A percentile compares a stretch with the other conserved stretches of the same genome.
phyloP scores from a whole-genome alignment of 2,797 vertebrate species.

The Macropodus opercularis region DNA sequence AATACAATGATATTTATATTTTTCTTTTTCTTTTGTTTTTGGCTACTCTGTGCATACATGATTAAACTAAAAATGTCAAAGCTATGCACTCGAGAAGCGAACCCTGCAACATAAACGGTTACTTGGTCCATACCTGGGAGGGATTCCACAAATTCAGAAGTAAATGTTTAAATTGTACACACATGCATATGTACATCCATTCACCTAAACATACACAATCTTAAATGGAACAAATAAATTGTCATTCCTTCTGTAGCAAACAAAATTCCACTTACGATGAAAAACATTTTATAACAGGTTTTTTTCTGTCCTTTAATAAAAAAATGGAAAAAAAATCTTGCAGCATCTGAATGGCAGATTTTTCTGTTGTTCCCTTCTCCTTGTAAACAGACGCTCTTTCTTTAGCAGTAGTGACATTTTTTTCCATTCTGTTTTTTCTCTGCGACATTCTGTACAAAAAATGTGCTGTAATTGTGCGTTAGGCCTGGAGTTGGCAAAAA shows the following conservation, averaged over 20 bases:
- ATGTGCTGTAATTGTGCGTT: conserved; percentile 95
- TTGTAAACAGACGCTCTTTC: conserved; percentile 87
- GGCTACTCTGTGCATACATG: conserved; percentile 91
- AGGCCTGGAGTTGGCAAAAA: conserved; percentile 95
- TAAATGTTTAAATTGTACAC: conserved; percentile 77
- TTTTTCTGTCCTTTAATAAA: conserved; percentile 87
- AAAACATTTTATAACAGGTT: conserved; percentile 88
- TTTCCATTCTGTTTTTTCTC: conserved; percentile 86
- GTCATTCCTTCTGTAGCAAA: conserved; percentile 89
- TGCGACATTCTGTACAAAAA: conserved; percentile 93
- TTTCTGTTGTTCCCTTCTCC: conserved; percentile 87
- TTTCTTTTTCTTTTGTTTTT: conserved; percentile 74
- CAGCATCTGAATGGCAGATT: conserved; percentile 88
- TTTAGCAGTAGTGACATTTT: conserved; percentile 91
- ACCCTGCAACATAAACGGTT: conserved; percentile 74
- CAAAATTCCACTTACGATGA: conserved; percentile 84
- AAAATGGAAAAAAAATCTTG: conserved; percentile 77
- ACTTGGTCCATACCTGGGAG: conserved; percentile 77
- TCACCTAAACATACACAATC: conserved; percentile 66
- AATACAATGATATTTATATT: conserved; percentile 91
- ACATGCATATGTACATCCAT: conserved; percentile 66
- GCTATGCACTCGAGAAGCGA: conserved; percentile 88
- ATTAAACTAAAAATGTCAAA: conserved; percentile 83
- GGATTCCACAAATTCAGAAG: conserved; percentile 74
- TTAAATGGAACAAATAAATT: conserved; percentile 81